Conservation (phyloP, 2,888 invertebrate genomes). For the Odontocolon sp. region DNA sequence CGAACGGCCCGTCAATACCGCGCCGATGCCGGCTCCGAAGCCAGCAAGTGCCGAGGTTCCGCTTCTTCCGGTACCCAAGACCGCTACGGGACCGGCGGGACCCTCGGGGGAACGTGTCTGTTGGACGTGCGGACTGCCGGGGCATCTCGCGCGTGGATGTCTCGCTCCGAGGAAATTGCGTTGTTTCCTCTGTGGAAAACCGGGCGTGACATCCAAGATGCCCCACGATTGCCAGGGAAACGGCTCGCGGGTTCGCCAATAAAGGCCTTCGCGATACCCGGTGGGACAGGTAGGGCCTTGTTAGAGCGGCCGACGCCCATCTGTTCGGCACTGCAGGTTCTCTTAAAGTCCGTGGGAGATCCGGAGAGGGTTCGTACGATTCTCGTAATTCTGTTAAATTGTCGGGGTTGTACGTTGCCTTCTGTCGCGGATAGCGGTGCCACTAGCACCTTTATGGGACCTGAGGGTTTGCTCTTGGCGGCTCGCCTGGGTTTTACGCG, state of each 20-base stretch:
- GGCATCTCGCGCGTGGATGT: neutral
- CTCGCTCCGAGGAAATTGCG: neutral
- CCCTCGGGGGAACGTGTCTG: too few species aligned
- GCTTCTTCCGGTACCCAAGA: too few species aligned
- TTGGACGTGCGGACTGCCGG: too few species aligned
- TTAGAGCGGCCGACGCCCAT: neutral
- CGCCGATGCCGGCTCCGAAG: too few species aligned
- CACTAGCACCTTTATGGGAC: constrained; percentile 4
- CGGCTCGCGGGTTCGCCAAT: neutral
- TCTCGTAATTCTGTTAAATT: too few species aligned
- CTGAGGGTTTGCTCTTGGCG: neutral
- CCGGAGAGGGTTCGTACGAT: too few species aligned
- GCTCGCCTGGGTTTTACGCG: constrained; percentile 1
- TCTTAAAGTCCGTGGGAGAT: too few species aligned
- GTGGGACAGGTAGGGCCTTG: neutral
- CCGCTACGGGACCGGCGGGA: too few species aligned
- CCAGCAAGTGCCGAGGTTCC: too few species aligned
- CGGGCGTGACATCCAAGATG: neutral
- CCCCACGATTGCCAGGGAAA: neutral
- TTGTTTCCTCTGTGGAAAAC: neutral
- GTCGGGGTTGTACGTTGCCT: too few species aligned
- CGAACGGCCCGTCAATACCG: too few species aligned
- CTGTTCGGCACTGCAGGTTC: neutral
- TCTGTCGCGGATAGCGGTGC: constrained; percentile 4
- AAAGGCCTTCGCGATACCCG: neutral